Conservation (phyloP, 2,797 vertebrate genomes). For the Chiroxiphia lanceolata region DNA sequence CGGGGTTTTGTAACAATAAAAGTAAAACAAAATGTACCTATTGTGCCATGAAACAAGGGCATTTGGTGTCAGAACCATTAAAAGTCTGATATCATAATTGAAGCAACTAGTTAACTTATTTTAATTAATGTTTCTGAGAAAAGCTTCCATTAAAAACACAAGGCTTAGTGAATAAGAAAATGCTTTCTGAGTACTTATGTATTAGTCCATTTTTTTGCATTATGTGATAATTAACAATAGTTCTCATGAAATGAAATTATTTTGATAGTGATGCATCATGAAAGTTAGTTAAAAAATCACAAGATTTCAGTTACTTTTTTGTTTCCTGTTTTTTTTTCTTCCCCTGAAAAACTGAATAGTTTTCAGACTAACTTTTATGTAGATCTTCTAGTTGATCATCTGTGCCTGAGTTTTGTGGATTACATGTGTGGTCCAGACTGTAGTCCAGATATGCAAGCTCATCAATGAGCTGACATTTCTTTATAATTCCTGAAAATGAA, state of each 20-base stretch:
- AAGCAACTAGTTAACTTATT: background rate
- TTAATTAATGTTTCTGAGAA: conserved; percentile 15
- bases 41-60: background rate
- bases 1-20: background rate
- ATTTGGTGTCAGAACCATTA: conserved; percentile 10
- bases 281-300: background rate
- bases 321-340: background rate
- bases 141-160: background rate
- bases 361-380: background rate
- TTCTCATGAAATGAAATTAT: background rate
- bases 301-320: background rate
- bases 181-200: background rate
- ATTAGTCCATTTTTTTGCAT: background rate
- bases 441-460: background rate
- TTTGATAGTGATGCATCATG: background rate
- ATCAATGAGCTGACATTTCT: background rate
- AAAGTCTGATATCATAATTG: background rate
- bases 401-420: background rate
- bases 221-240: background rate
- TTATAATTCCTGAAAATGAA: background rate
- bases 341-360: background rate
- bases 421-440: background rate
- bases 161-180: background rate
- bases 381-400: background rate
- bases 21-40: background rate